phyloP scores from a whole-genome alignment of 2,888 invertebrate genomes.

The Meta bourneti region DNA sequence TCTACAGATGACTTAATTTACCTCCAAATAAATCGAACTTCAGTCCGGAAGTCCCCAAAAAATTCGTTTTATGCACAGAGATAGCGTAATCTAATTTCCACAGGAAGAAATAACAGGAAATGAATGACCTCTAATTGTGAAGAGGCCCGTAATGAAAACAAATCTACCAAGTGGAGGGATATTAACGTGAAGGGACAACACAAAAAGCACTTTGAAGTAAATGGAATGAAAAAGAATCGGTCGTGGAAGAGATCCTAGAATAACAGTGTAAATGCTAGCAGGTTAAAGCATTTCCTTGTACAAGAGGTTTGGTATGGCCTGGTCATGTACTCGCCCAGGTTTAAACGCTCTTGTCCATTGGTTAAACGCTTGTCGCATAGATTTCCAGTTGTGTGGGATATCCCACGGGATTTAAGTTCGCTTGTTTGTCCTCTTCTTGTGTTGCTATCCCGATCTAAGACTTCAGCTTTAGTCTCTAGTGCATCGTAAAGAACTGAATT shows the following conservation, averaged over 20 bases:
- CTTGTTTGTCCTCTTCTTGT: conserved; percentile 65
- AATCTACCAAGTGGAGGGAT: conserved; percentile 72
- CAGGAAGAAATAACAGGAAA: conserved; percentile 38
- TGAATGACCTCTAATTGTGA: conserved; percentile 67
- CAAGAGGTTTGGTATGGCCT: conserved; percentile 66
- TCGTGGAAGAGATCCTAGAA: conserved; percentile 39
- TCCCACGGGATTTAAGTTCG: conserved; percentile 44
- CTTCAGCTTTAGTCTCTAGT: conserved; percentile 62
- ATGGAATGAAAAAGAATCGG: conserved; percentile 71
- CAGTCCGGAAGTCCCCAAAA: background rate
- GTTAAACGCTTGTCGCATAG: conserved; percentile 73
- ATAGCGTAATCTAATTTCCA: conserved; percentile 50
- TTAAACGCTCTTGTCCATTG: conserved; percentile 74
- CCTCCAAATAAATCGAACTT: background rate
- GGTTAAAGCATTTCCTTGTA: conserved; percentile 76
- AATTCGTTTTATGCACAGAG: background rate
- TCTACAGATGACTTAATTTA: background rate
- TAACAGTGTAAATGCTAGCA: conserved; percentile 70
- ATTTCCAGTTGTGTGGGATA: conserved; percentile 48
- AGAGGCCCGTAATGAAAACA: conserved; percentile 70
- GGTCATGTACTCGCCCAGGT: conserved; percentile 73
- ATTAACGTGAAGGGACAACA: conserved; percentile 66
- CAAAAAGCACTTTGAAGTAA: conserved; percentile 74
- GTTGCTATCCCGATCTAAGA: conserved; percentile 55
- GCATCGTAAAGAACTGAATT: conserved; percentile 71